A percentile compares a stretch with the other conserved stretches of the same genome.
Evolutionary conservation across 2,113 vertebrate genomes (phyloP).

Genomic region (Lasiurus cinereus): DNA sequence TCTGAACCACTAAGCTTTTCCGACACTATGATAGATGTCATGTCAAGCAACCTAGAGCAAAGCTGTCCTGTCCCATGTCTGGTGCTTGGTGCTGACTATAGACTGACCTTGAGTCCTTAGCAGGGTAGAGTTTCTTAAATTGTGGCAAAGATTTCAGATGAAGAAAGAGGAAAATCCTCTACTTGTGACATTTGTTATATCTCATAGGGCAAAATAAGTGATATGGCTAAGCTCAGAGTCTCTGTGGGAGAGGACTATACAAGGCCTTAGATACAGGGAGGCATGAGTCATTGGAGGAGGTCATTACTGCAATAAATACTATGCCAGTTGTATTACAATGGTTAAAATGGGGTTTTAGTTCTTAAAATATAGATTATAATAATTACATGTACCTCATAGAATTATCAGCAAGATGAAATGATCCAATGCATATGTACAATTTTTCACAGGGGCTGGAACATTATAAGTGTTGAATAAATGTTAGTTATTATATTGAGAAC

Average conservation of each 20-base stretch:
- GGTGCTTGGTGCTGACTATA: not conserved
- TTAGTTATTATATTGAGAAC: not conserved
- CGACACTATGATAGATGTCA: not conserved
- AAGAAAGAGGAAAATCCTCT: not conserved
- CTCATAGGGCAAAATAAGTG: not conserved
- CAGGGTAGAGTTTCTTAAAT: not conserved
- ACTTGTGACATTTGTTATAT: not conserved
- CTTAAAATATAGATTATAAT: not conserved
- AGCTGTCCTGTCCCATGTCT: not conserved
- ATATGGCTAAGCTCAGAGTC: not conserved
- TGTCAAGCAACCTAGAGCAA: not conserved
- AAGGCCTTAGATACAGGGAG: not conserved
- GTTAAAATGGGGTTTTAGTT: not conserved
- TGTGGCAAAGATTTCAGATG: constrained; percentile 25
- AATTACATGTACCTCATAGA: not conserved
- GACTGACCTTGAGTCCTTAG: not conserved
- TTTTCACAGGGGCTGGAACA: not conserved
- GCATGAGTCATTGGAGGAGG: not conserved
- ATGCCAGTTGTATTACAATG: not conserved
- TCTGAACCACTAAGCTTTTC: not conserved
- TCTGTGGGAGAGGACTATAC: not conserved
- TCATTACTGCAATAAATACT: not conserved
- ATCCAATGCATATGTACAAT: not conserved
- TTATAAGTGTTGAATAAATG: not conserved
- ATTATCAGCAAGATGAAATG: not conserved